phyloP scores from a whole-genome alignment of 37 sponge, comb jelly and placozoan species.

The Ephydatia muelleri region DNA sequence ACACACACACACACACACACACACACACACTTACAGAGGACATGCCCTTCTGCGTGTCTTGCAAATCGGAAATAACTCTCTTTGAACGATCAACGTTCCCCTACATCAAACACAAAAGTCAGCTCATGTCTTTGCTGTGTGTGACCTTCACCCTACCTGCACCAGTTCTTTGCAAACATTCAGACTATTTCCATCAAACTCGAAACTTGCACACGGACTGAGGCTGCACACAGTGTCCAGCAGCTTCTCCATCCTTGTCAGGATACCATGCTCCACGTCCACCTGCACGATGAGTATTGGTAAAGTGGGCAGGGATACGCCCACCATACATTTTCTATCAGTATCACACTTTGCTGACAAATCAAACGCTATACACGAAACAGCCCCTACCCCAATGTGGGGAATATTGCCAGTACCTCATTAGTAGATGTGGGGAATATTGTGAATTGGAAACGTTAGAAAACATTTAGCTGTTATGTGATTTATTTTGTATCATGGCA shows the following conservation, averaged over 20 bases:
- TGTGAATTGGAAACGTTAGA: not conserved
- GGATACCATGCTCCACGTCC: constrained; percentile 22
- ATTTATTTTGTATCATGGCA: too few relatives aligned
- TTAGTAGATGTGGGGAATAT: too few relatives aligned
- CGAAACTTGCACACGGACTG: not conserved
- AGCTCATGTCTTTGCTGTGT: not conserved
- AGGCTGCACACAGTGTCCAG: not conserved
- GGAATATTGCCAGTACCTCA: too few relatives aligned
- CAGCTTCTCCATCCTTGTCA: constrained; percentile 22
- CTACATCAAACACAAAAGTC: not conserved
- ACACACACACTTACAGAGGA: not conserved
- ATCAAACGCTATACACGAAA: too few relatives aligned
- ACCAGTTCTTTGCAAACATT: constrained; percentile 11
- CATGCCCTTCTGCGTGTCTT: constrained; percentile 12
- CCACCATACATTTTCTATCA: too few relatives aligned
- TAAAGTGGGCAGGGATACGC: not conserved
- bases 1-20: not conserved
- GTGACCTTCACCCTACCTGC: constrained; percentile 3
- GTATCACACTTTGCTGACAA: too few relatives aligned
- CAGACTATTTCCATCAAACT: not conserved
- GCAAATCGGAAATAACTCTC: constrained; percentile 22
- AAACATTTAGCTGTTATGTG: too few relatives aligned
- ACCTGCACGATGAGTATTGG: not conserved
- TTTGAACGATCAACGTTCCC: constrained; percentile 42
- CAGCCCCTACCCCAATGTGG: too few relatives aligned